Evolutionary conservation across 2,797 vertebrate species (phyloP).

Genomic region (Urocyon cinereoargenteus): DNA sequence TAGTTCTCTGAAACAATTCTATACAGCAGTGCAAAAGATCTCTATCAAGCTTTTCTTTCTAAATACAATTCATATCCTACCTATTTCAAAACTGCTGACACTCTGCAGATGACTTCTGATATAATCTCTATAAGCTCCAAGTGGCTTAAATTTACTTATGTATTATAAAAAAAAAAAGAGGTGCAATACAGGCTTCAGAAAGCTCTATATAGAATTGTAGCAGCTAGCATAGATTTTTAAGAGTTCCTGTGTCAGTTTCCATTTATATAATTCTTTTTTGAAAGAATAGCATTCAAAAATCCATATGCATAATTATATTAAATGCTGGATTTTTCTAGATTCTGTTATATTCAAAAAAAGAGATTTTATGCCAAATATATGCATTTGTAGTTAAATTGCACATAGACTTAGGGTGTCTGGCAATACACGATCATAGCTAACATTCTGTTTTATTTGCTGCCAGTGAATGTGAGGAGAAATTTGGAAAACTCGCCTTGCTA

Average conservation of each 20-base stretch:
- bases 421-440: not conserved
- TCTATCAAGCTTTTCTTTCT: constrained; percentile 60
- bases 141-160: constrained; percentile 1
- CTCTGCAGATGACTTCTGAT: constrained; percentile 35
- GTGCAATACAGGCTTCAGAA: not conserved
- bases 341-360: not conserved
- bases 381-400: constrained; percentile 4
- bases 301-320: not conserved
- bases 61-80: constrained; percentile 55
- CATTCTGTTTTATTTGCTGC: constrained; percentile 22
- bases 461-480: not conserved
- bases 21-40: constrained; percentile 50
- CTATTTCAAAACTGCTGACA: constrained; percentile 59
- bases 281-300: constrained; percentile 28
- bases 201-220: not conserved
- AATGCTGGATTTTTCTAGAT: not conserved
- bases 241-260: constrained; percentile 17
- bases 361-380: constrained; percentile 18
- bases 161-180: not conserved
- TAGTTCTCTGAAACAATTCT: constrained; percentile 73
- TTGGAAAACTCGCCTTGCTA: not conserved
- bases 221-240: not conserved
- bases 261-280: not conserved
- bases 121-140: constrained; percentile 37
- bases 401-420: not conserved